These are phyloP conservation scores for Apis dorsata DNA, from an alignment of 1,140 invertebrate species.

Conservation along the genomic window DNA sequence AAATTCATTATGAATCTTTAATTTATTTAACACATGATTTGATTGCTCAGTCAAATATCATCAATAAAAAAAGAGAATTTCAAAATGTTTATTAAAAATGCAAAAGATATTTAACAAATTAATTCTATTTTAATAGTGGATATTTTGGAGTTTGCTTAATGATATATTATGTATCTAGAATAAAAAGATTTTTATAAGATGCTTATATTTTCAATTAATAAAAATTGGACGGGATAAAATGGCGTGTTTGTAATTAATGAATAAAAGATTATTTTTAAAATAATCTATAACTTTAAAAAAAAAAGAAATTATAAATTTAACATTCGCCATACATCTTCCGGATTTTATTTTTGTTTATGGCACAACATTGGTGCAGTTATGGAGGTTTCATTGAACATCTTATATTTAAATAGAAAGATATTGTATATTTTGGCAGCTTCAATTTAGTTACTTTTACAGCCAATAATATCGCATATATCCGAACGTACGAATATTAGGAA, in stretches of 20 bases:
- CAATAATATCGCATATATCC: background rate
- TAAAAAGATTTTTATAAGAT: background rate
- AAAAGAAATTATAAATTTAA: background rate
- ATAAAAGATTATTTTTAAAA: background rate
- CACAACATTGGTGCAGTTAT: constrained; percentile 33
- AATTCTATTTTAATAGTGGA: background rate
- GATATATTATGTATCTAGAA: background rate
- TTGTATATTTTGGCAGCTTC: constrained; percentile 54
- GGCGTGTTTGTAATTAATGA: constrained; percentile 8
- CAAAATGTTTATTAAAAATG: background rate
- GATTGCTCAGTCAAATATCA: background rate
- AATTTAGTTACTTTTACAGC: background rate
- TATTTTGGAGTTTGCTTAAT: background rate
- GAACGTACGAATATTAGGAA: background rate
- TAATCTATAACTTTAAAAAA: background rate
- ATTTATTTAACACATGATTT: background rate
- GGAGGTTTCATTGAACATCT: background rate
- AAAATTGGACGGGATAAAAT: constrained; percentile 62
- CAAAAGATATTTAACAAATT: background rate
- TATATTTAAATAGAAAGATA: background rate
- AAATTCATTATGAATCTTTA: background rate
- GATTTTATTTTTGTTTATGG: constrained; percentile 27
- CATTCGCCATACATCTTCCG: constrained; percentile 5
- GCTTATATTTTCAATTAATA: constrained; percentile 29
- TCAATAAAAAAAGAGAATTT: background rate